Percentiles rank a stretch among this genome's conserved stretches.
phyloP scores from a whole-genome alignment of 2,888 invertebrate species.

The Diaperis boleti region DNA sequence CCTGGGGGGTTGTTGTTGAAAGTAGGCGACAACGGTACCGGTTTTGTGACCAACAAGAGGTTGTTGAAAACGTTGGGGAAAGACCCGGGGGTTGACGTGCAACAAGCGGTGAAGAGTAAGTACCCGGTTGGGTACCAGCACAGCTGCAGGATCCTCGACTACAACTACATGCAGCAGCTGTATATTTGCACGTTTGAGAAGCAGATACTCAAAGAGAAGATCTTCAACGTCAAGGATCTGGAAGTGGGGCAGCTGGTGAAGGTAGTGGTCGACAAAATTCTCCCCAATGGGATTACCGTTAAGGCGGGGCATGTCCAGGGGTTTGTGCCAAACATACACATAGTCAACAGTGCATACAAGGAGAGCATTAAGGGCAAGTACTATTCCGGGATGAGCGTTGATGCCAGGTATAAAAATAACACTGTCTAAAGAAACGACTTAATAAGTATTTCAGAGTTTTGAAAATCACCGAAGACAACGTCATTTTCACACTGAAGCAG shows the following conservation, averaged over 20 bases:
- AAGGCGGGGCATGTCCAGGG: conserved; percentile 71
- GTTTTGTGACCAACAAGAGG: conserved; percentile 60
- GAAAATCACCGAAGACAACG: conserved; percentile 63
- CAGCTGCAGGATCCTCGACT: conserved; percentile 73
- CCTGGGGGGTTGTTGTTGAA: conserved; percentile 55
- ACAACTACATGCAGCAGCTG: conserved; percentile 74
- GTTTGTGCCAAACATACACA: conserved; percentile 71
- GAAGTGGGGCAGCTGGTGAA: conserved; percentile 70
- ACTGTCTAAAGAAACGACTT: background rate
- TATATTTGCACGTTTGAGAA: conserved; percentile 78
- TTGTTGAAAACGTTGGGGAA: conserved; percentile 55
- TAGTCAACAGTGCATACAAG: conserved; percentile 67
- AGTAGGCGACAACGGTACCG: conserved; percentile 55
- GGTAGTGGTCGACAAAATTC: conserved; percentile 68
- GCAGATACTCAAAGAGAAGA: conserved; percentile 69
- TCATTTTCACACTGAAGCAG: conserved; percentile 76
- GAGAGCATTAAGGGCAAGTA: conserved; percentile 68
- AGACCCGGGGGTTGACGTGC: conserved; percentile 60
- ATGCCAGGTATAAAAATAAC: conserved; percentile 66
- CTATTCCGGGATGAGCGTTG: conserved; percentile 70
- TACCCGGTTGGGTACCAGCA: conserved; percentile 67
- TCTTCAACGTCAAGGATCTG: conserved; percentile 69
- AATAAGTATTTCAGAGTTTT: conserved; percentile 67
- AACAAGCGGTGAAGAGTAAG: conserved; percentile 64
- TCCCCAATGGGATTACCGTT: conserved; percentile 67